Percentiles rank a stretch among this genome's conserved stretches.
Conservation (phyloP, 2,113 vertebrate species). For the Microcebus tavaratra region DNA sequence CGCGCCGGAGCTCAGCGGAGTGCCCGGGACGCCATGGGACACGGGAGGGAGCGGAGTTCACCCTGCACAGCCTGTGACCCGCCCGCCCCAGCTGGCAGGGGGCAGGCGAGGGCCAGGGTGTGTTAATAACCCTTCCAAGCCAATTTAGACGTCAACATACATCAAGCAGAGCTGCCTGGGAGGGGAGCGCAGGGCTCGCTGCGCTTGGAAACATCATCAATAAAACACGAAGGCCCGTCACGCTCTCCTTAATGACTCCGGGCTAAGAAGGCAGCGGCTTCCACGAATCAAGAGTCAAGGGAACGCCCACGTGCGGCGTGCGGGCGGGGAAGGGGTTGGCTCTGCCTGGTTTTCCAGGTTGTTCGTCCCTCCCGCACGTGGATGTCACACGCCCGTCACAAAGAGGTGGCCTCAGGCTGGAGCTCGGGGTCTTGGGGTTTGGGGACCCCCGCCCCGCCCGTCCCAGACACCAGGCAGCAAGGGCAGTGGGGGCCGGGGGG, state of each 20-base stretch:
- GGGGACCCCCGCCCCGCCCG: rapidly evolving
- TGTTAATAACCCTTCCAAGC: neutral
- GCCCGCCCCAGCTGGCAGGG: no score
- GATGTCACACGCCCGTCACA: neutral
- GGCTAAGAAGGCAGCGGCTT: neutral
- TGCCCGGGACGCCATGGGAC: neutral
- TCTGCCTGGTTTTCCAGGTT: neutral
- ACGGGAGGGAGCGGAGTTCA: rapidly evolving
- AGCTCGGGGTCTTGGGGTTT: neutral
- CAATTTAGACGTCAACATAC: neutral
- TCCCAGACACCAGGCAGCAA: neutral
- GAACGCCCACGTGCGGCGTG: neutral
- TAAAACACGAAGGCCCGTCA: neutral
- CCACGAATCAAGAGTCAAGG: no score
- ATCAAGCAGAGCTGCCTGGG: neutral
- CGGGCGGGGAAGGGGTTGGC: no score
- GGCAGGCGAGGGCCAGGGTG: no score
- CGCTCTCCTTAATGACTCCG: neutral
- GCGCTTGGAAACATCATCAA: neutral
- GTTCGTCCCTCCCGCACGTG: neutral
- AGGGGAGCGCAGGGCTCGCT: no score
- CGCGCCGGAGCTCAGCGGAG: neutral
- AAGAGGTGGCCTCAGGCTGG: neutral
- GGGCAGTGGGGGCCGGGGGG: no score
- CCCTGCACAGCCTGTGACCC: neutral